A percentile compares a stretch with the other conserved stretches of the same genome.
phyloP scores from a whole-genome alignment of 2,797 vertebrate genomes.

The Amphiprion clarkii region DNA sequence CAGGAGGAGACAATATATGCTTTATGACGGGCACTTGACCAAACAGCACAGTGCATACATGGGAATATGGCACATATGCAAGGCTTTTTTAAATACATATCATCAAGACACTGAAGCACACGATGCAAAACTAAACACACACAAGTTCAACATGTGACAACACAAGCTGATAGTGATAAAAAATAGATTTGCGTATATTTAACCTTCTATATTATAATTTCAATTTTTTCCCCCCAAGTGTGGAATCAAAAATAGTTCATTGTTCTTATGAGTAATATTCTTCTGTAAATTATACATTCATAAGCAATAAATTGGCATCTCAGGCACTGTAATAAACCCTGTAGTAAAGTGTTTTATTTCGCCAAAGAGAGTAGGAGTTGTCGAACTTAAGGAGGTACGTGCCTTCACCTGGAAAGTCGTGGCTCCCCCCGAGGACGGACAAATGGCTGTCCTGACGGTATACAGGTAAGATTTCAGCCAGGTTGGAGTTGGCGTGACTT shows the following conservation, averaged over 20 bases:
- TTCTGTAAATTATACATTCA: slow-evolving; percentile 74
- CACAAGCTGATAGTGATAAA: slow-evolving; percentile 69
- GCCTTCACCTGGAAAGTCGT: slow-evolving; percentile 96
- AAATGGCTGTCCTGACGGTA: slow-evolving; percentile 96
- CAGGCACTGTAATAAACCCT: slow-evolving; percentile 96
- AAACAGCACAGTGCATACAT: slow-evolving; percentile 66
- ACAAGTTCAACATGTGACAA: slow-evolving; percentile 53
- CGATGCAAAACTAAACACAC: slow-evolving; percentile 45
- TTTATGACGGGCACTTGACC: slow-evolving; percentile 71
- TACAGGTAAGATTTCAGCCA: slow-evolving; percentile 94
- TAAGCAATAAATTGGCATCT: slow-evolving; percentile 68
- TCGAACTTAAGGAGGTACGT: slow-evolving; percentile 98
- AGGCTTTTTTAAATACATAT: slow-evolving; percentile 65
- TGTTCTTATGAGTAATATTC: slow-evolving; percentile 63
- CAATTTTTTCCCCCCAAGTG: slow-evolving; percentile 37
- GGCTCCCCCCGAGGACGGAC: slow-evolving; percentile 93
- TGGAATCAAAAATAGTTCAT: slow-evolving; percentile 83
- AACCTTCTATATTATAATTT: slow-evolving; percentile 53
- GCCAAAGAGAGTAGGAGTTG: slow-evolving; percentile 97
- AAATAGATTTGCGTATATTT: slow-evolving; percentile 76
- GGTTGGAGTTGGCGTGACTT: slow-evolving; percentile 86
- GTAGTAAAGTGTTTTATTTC: slow-evolving; percentile 99
- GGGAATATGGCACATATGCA: slow-evolving; percentile 71
- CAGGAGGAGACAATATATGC: slow-evolving; percentile 53
- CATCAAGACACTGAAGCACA: slow-evolving; percentile 58